Evolutionary conservation across 2,113 vertebrate species (phyloP).

Genomic region (Oxygymnocypris stewartii): DNA sequence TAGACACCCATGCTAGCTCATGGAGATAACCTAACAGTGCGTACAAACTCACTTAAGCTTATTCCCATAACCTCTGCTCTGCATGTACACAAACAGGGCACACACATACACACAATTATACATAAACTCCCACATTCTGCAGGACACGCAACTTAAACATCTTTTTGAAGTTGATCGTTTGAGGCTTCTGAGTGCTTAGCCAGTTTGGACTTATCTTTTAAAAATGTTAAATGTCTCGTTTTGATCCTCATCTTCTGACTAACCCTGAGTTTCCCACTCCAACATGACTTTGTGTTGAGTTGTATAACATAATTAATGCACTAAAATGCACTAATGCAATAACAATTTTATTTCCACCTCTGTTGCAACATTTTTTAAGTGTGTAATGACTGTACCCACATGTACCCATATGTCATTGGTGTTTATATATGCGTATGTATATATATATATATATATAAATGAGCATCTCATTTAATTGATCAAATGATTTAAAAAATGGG

Average conservation of each 20-base stretch:
- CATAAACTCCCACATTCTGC: slow-evolving; percentile 31
- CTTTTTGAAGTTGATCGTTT: slow-evolving; percentile 39
- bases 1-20: slow-evolving; percentile 55
- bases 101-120: slow-evolving; percentile 21
- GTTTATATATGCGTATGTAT: no score
- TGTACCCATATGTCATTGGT: no score
- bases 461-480: not conserved
- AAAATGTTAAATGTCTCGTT: slow-evolving; percentile 11
- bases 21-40: not conserved
- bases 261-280: slow-evolving; percentile 28
- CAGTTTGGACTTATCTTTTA: slow-evolving; percentile 29
- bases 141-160: slow-evolving; percentile 9
- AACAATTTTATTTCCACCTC: no score
- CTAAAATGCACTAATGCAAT: no score
- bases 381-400: no score
- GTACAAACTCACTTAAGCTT: slow-evolving; percentile 3
- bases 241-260: slow-evolving; percentile 23
- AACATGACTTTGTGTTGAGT: not conserved
- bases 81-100: slow-evolving; percentile 6
- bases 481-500: not conserved
- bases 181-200: slow-evolving; percentile 10
- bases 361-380: no score
- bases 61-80: slow-evolving; percentile 30
- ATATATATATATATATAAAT: no score
- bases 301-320: no score